Conservation (phyloP, 2,113 vertebrate species). For the Cephalopholis sonnerati region DNA sequence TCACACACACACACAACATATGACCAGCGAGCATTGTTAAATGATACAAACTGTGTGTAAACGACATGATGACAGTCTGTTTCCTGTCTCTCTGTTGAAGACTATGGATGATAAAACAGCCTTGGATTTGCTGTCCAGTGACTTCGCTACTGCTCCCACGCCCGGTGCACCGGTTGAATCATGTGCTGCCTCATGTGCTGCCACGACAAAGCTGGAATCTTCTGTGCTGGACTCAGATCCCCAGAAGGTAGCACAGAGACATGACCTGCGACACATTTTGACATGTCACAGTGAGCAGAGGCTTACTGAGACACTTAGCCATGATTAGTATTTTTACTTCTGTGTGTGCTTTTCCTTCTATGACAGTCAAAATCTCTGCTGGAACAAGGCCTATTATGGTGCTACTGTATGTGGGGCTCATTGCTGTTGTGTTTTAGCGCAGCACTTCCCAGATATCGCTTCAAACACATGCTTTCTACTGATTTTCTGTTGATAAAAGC, state of each 20-base stretch:
- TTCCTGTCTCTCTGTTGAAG: slow-evolving; percentile 39
- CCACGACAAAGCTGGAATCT: slow-evolving; percentile 45
- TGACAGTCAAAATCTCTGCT: not conserved
- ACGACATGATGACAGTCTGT: not conserved
- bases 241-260: slow-evolving; percentile 64
- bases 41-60: not conserved
- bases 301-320: not conserved
- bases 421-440: not conserved
- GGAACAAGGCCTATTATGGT: not conserved
- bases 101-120: slow-evolving; percentile 77
- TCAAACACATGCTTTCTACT: not conserved
- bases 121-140: slow-evolving; percentile 78
- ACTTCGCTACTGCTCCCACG: slow-evolving; percentile 56
- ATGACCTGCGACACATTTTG: not conserved
- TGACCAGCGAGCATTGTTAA: not conserved
- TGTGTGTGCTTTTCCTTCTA: not conserved
- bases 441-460: not conserved
- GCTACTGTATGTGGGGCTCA: not conserved
- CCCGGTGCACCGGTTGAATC: slow-evolving; percentile 7
- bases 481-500: not conserved
- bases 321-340: not conserved
- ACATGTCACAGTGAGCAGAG: not conserved
- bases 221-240: slow-evolving; percentile 60
- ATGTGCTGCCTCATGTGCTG: slow-evolving; percentile 4
- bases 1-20: not conserved